Conservation (phyloP, 2,113 vertebrate species). For the Holacanthus passer region DNA sequence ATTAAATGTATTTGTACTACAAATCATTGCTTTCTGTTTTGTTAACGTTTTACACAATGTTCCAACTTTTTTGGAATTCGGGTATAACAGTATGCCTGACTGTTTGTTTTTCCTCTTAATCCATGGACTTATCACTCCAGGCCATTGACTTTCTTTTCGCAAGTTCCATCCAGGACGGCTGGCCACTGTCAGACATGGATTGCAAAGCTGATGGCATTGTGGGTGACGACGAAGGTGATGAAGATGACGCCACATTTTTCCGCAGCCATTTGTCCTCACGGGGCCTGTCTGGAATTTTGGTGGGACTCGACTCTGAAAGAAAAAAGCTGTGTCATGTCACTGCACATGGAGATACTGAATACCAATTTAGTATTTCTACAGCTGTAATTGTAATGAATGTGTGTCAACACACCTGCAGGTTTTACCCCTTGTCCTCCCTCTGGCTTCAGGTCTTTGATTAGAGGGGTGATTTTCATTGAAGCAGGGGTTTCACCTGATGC, state of each 20-base stretch:
- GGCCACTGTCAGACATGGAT: conserved; percentile 76
- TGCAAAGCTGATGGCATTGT: conserved; percentile 67
- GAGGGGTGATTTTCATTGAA: not conserved
- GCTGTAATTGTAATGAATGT: not conserved
- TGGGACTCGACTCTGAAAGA: conserved; percentile 71
- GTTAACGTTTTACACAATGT: too few relatives aligned
- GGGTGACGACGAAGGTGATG: conserved; percentile 58
- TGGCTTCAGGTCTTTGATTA: conserved; percentile 44
- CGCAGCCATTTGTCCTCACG: conserved; percentile 80
- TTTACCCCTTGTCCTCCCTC: conserved; percentile 54
- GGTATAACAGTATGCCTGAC: not conserved
- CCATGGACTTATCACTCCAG: conserved; percentile 93
- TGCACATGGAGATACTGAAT: not conserved
- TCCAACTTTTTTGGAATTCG: too few relatives aligned
- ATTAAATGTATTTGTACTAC: too few relatives aligned
- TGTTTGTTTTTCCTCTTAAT: conserved; percentile 64
- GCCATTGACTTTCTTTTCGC: conserved; percentile 98
- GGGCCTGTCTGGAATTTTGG: conserved; percentile 51
- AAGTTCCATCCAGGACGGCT: conserved; percentile 97
- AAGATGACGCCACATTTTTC: conserved; percentile 69
- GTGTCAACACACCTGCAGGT: conserved; percentile 52
- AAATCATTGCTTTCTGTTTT: too few relatives aligned
- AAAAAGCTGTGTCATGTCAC: not conserved
- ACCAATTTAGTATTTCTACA: not conserved
- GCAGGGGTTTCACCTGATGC: conserved; percentile 46